Conservation (phyloP, 2,888 invertebrate species). For the Heteromurus nitidus region DNA sequence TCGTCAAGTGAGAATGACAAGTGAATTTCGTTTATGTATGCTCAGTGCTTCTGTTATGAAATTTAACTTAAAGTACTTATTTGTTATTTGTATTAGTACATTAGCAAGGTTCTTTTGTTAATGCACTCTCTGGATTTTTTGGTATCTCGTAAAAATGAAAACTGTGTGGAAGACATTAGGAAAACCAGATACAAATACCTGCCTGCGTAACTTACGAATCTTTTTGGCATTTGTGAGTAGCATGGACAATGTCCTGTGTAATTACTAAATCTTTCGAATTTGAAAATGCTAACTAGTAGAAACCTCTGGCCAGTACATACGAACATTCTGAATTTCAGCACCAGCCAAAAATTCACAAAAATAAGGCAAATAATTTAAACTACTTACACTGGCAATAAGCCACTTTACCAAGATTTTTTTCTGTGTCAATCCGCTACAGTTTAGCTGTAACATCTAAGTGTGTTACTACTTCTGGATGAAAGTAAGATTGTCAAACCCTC, state of each 20-base stretch:
- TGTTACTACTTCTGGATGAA: slow-evolving; percentile 45
- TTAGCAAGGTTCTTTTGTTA: slow-evolving; percentile 14
- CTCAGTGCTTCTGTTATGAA: slow-evolving; percentile 25
- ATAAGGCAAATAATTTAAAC: slow-evolving; percentile 41
- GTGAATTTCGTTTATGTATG: slow-evolving; percentile 4
- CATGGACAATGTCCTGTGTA: slow-evolving; percentile 5
- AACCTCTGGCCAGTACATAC: slow-evolving; percentile 52
- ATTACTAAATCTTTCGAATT: slow-evolving; percentile 29
- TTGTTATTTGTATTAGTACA: background rate
- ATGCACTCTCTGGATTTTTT: background rate
- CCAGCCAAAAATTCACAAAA: slow-evolving; percentile 21
- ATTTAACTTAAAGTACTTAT: slow-evolving; percentile 1
- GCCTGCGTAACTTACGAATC: slow-evolving; percentile 13
- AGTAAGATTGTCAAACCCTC: slow-evolving; percentile 27
- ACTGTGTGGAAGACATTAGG: background rate
- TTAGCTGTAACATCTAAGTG: too few species aligned
- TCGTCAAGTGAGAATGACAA: slow-evolving; percentile 3
- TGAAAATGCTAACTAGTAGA: slow-evolving; percentile 39
- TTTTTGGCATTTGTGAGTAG: background rate
- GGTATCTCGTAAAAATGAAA: background rate
- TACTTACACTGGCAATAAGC: slow-evolving; percentile 31
- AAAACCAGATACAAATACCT: background rate
- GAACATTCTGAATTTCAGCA: slow-evolving; percentile 42
- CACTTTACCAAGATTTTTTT: slow-evolving; percentile 29
- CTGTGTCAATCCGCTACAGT: too few species aligned